These are phyloP conservation scores for Cercopithecus mona DNA, from an alignment of 2,113 vertebrate species.

Conservation along the genomic window DNA sequence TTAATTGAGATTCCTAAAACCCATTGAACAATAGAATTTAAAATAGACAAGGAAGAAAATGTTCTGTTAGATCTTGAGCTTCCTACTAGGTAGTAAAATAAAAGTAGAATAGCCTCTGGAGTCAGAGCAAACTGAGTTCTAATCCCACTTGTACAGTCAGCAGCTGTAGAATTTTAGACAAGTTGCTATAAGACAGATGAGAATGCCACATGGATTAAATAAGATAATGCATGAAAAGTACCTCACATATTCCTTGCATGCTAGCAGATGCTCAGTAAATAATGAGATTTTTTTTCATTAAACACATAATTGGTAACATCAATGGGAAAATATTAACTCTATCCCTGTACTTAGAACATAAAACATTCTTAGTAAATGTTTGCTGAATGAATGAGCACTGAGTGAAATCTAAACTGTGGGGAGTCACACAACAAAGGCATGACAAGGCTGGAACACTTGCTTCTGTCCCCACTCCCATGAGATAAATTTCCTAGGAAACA, in stretches of 20 bases:
- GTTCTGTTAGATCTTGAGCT: neutral
- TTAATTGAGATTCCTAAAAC: neutral
- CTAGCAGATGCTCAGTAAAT: neutral
- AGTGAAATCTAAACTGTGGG: fast-evolving
- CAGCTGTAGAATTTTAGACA: neutral
- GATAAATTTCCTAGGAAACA: neutral
- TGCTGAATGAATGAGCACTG: neutral
- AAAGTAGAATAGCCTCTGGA: neutral
- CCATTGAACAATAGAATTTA: neutral
- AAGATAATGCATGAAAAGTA: neutral
- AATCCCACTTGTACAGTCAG: neutral
- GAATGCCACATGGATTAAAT: neutral
- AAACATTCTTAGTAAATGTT: neutral
- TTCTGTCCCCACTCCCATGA: neutral
- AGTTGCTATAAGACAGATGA: neutral
- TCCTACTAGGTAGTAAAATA: neutral
- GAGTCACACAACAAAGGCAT: neutral
- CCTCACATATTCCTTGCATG: too few relatives aligned
- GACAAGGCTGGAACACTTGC: neutral
- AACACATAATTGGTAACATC: neutral
- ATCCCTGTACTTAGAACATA: neutral
- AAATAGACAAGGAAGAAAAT: neutral
- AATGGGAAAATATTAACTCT: neutral
- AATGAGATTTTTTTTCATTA: neutral
- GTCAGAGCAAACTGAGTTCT: neutral